phyloP scores from a whole-genome alignment of 1,140 invertebrate species.

The Drosophila orena region DNA sequence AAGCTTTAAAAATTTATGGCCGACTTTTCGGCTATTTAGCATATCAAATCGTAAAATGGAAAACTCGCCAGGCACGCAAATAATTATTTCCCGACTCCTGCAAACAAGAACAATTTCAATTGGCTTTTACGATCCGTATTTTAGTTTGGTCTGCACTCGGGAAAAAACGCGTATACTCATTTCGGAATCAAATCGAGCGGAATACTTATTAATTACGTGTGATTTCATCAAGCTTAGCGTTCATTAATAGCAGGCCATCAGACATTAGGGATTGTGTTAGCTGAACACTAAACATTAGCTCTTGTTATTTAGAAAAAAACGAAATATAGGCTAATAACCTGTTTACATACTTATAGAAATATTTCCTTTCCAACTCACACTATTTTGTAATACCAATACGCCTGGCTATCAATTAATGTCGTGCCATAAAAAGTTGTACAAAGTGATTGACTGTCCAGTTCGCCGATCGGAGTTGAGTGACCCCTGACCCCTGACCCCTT shows the following conservation, averaged over 20 bases:
- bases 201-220: background rate
- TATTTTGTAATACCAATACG: constrained; percentile 29
- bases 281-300: too few species aligned
- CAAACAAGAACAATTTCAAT: constrained; percentile 48
- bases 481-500: constrained; percentile 36
- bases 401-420: constrained; percentile 72
- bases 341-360: background rate
- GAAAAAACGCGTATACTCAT: background rate
- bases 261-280: too few species aligned
- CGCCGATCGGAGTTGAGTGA: constrained; percentile 58
- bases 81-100: constrained; percentile 21
- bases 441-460: constrained; percentile 75
- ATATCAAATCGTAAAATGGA: constrained; percentile 55
- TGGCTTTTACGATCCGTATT: constrained; percentile 44
- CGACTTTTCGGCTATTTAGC: constrained; percentile 70
- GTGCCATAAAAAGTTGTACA: constrained; percentile 77
- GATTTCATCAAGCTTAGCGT: background rate
- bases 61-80: constrained; percentile 35
- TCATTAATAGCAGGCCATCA: too few species aligned
- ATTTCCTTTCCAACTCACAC: constrained; percentile 22
- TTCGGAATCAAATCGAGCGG: background rate
- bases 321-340: too few species aligned
- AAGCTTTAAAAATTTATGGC: constrained; percentile 72
- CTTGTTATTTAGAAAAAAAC: too few species aligned
- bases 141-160: constrained; percentile 14